phyloP scores from a whole-genome alignment of 35 echinoderm and acorn worm genomes.

The Strongylocentrotus purpuratus region DNA sequence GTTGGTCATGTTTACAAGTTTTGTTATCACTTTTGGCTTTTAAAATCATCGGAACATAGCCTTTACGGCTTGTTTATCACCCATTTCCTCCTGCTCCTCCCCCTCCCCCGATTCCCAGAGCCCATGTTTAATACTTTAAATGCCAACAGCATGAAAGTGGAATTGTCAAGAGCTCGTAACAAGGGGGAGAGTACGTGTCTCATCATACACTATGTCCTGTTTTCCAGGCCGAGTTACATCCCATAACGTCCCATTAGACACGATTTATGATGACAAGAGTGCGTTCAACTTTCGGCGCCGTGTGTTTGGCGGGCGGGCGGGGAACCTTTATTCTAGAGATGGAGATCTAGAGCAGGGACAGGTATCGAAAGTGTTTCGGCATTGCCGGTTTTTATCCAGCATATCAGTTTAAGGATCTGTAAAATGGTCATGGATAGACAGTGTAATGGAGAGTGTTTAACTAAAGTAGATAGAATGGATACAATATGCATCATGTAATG shows the following conservation, averaged over 20 bases:
- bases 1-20: too few relatives aligned
- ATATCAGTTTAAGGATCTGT: neutral
- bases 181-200: neutral
- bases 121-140: neutral
- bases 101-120: neutral
- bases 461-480: too few relatives aligned
- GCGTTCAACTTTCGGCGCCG: neutral
- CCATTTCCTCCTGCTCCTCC: neutral
- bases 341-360: neutral
- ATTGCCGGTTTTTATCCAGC: neutral
- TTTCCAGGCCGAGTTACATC: neutral
- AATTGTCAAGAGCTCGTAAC: neutral
- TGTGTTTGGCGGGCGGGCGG: neutral
- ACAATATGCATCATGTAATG: too few relatives aligned
- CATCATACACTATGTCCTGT: neutral
- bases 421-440: neutral
- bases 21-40: too few relatives aligned
- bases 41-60: neutral
- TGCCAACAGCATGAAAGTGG: neutral
- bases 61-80: neutral
- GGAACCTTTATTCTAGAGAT: neutral
- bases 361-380: neutral
- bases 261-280: conserved; percentile 2
- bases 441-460: too few relatives aligned
- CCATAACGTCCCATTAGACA: neutral